Evolutionary conservation across 2,113 vertebrate species (phyloP).

Genomic region (Octodon degus): DNA sequence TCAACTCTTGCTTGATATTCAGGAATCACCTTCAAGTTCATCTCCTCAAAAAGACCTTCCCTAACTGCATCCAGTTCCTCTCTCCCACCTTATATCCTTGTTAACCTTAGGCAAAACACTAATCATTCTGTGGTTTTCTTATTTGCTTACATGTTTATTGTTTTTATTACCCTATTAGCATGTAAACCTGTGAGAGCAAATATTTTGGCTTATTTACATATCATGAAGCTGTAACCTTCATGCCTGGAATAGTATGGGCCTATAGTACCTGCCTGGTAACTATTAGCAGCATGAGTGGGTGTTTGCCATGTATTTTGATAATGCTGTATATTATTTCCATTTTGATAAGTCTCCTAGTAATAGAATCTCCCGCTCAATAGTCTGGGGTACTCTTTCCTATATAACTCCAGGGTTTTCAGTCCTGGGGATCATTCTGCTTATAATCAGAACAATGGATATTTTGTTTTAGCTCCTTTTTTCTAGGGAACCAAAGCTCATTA

Average conservation of each 20-base stretch:
- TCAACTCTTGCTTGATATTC: neutral
- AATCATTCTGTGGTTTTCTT: neutral
- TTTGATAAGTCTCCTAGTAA: constrained; percentile 40
- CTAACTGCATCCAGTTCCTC: neutral
- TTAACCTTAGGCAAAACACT: neutral
- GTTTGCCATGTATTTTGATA: constrained; percentile 19
- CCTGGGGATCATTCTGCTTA: neutral
- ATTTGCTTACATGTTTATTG: neutral
- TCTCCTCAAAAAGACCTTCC: neutral
- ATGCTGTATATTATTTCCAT: neutral
- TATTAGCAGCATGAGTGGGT: neutral
- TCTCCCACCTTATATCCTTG: neutral
- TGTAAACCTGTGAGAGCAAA: neutral
- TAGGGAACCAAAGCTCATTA: constrained; percentile 70
- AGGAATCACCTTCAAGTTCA: neutral
- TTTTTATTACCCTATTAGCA: neutral
- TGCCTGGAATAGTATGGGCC: neutral
- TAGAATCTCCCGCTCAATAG: constrained; percentile 18
- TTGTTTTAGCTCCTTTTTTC: constrained; percentile 69
- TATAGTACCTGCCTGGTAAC: neutral
- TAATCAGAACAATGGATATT: constrained; percentile 65
- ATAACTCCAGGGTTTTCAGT: constrained; percentile 30
- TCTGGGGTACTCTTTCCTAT: neutral
- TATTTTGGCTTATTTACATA: neutral
- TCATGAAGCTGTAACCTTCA: neutral